Base-by-base conservation (phyloP, 2,888 invertebrate genomes). In the Muscina levida region DNA sequence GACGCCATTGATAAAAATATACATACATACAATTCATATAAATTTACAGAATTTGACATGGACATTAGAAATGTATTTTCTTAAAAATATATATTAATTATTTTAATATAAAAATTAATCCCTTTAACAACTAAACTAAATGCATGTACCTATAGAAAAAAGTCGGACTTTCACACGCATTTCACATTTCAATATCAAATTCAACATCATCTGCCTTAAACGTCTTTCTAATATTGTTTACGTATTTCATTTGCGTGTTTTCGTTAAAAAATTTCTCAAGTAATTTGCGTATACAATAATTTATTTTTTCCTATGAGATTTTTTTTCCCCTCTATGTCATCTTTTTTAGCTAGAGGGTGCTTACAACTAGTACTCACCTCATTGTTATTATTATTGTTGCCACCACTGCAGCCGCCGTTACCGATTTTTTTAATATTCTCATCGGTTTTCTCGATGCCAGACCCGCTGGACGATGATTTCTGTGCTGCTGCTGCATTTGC, bases 341-440 rank as follows among this genome's bases (percentile, higher is more conserved):
- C 3, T 5, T 5, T 31, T 31, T 31, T 31, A 31, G 3, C 8
- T 31, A 31, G 3, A 31, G 31, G 48, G 19, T 19, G 48, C 19
- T n/a, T n/a, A n/a, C n/a, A n/a, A n/a, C 31, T 31, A 31, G 31
- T 31, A 62, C 85, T 86, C 85, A 87, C 87, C 87, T 87, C 87
- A 82, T 82, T 80, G 72, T 83, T 74, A 37, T 84, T 86, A 53
- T 83, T 85, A 67, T 84, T 85, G 65, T 84, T 85, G 77, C 78
- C 82, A 57, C 68, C 83, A 8, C 8, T 31, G 31, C 31, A 3
- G 70, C 57, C 83, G 48, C 71, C 80, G 15, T 75, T 79, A 19
- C 74, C 57, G 37, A 31, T 74, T 13, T 67, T 67, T 44, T 77
- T 72, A n/a, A 17, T 48, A 65, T 53, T 77, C 17, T 56, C 75